Conservation (phyloP, 92 coral and sea anemone genomes). For the Umimayanthus chanpuru region DNA sequence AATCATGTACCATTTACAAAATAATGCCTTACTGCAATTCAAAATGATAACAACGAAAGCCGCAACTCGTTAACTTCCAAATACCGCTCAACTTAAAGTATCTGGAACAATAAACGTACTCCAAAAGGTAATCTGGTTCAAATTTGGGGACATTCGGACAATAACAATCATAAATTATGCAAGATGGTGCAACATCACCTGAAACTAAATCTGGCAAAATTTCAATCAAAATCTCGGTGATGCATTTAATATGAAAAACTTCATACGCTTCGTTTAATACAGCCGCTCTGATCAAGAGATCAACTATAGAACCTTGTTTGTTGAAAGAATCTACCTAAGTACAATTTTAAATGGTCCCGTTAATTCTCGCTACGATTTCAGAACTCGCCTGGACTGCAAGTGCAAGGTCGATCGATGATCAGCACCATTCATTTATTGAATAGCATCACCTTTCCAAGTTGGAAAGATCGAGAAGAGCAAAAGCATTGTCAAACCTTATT, state of each 20-base stretch:
- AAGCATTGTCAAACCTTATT: not conserved
- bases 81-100: too few species aligned
- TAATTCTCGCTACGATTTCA: too few species aligned
- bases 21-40: not conserved
- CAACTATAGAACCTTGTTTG: not conserved
- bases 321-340: too few species aligned
- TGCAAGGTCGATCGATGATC: too few species aligned
- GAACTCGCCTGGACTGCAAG: not conserved
- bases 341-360: too few species aligned
- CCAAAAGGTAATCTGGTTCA: not conserved
- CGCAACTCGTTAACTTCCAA: not conserved
- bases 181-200: not conserved
- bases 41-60: not conserved
- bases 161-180: conserved; percentile 6
- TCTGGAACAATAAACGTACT: too few species aligned
- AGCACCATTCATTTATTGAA: too few species aligned
- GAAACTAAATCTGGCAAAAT: not conserved
- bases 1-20: not conserved
- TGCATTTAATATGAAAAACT: too few species aligned
- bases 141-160: not conserved
- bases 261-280: not conserved
- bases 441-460: too few species aligned
- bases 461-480: not conserved
- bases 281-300: not conserved
- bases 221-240: not conserved